Percentiles rank a stretch among this genome's conserved stretches.
phyloP scores from a whole-genome alignment of 2,888 invertebrate species.

The Vesta saturnalis region DNA sequence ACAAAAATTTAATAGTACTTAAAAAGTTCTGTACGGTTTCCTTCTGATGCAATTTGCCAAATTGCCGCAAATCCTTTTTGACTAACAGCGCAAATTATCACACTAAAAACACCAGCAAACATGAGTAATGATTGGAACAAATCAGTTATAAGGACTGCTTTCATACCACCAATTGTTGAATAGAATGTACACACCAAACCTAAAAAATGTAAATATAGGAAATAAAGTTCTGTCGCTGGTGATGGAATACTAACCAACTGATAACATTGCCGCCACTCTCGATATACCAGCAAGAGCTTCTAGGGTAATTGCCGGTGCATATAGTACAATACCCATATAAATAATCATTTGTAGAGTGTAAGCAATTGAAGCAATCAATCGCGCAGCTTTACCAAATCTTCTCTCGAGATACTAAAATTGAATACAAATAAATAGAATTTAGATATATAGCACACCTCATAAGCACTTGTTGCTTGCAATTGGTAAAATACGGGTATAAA shows the following conservation, averaged over 20 bases:
- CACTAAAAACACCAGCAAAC: conserved; percentile 83
- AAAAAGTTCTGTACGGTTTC: conserved; percentile 75
- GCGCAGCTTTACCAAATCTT: conserved; percentile 81
- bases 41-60: conserved; percentile 74
- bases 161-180: conserved; percentile 90
- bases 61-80: conserved; percentile 77
- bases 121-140: conserved; percentile 86
- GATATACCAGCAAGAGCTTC: conserved; percentile 86
- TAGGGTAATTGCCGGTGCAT: conserved; percentile 91
- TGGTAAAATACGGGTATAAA: conserved; percentile 89
- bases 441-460: conserved; percentile 69
- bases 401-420: conserved; percentile 83
- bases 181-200: conserved; percentile 86
- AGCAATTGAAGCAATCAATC: conserved; percentile 82
- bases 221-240: neutral
- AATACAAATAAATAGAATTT: conserved; percentile 7
- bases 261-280: conserved; percentile 76
- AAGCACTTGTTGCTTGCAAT: conserved; percentile 85
- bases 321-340: conserved; percentile 91
- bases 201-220: conserved; percentile 42
- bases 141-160: conserved; percentile 89
- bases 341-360: conserved; percentile 91
- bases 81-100: conserved; percentile 79
- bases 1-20: conserved; percentile 64
- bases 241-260: conserved; percentile 65